phyloP scores from a whole-genome alignment of 2,797 vertebrate genomes.

The Karalla daura region DNA sequence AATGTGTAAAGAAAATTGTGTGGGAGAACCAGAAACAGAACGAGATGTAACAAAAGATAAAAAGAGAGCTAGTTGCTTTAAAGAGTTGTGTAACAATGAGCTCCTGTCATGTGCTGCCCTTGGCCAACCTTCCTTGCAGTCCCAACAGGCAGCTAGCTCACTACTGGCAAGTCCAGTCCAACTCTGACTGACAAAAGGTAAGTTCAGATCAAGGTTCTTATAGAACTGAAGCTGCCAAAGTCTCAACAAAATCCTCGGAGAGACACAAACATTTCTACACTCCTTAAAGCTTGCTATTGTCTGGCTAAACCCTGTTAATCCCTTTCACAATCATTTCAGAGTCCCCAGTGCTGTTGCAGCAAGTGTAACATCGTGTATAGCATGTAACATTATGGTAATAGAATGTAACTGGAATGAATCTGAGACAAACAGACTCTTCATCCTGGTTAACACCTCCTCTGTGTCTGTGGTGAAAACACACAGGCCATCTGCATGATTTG shows the following conservation, averaged over 20 bases:
- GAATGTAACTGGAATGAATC: neutral
- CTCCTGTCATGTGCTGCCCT: conserved; percentile 54
- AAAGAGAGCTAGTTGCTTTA: neutral
- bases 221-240: conserved; percentile 16
- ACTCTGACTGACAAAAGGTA: conserved; percentile 27
- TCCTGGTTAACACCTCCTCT: neutral
- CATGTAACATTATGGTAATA: neutral
- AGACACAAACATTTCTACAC: conserved; percentile 7
- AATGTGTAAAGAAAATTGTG: neutral
- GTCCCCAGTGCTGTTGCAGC: conserved; percentile 1
- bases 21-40: conserved; percentile 14
- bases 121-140: conserved; percentile 64
- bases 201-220: conserved; percentile 28
- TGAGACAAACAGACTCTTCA: conserved; percentile 1
- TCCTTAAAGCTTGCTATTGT: neutral
- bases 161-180: conserved; percentile 4
- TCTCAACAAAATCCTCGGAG: conserved; percentile 18
- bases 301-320: conserved; percentile 11
- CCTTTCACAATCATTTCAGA: neutral
- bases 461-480: conserved; percentile 12
- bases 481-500: neutral
- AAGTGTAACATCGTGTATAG: conserved; percentile 1
- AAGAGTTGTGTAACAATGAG: conserved; percentile 46
- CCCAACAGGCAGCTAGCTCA: conserved; percentile 43
- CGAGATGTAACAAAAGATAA: neutral